Percentiles rank a stretch among this genome's conserved stretches.
phyloP scores from a whole-genome alignment of 2,888 invertebrate genomes.

The Phortica okadai region DNA sequence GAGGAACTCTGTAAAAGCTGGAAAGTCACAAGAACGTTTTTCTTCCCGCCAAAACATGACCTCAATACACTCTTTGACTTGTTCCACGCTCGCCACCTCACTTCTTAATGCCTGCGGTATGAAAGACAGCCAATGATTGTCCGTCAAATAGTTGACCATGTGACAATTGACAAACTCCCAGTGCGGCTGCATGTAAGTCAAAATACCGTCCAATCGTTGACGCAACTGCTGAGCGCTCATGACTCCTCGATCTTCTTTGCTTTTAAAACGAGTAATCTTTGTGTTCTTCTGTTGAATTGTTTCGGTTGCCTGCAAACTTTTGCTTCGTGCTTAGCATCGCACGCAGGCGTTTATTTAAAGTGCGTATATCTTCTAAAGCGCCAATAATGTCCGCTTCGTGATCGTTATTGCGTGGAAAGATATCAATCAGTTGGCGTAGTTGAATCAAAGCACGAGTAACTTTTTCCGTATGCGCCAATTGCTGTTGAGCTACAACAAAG shows the following conservation, averaged over 20 bases:
- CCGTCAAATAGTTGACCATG: slow-evolving; percentile 85
- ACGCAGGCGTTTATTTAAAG: slow-evolving; percentile 83
- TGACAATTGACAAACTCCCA: slow-evolving; percentile 85
- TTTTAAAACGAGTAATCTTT: slow-evolving; percentile 65
- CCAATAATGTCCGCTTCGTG: slow-evolving; percentile 82
- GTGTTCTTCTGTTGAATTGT: slow-evolving; percentile 34
- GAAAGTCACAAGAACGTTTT: slow-evolving; percentile 39
- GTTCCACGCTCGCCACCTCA: slow-evolving; percentile 76
- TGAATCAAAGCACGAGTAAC: slow-evolving; percentile 78
- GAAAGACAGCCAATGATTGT: slow-evolving; percentile 81
- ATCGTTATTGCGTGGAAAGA: slow-evolving; percentile 82
- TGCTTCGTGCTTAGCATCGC: slow-evolving; percentile 77
- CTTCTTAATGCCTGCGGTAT: slow-evolving; percentile 79
- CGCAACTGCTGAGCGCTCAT: slow-evolving; percentile 59
- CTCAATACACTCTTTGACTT: slow-evolving; percentile 76
- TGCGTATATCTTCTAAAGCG: slow-evolving; percentile 81
- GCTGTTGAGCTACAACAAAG: slow-evolving; percentile 78
- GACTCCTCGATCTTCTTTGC: slow-evolving; percentile 33
- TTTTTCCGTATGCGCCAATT: slow-evolving; percentile 79
- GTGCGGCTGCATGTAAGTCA: slow-evolving; percentile 80
- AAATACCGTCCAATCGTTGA: slow-evolving; percentile 77
- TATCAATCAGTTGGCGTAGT: slow-evolving; percentile 79
- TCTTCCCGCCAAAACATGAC: slow-evolving; percentile 77
- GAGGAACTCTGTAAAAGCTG: slow-evolving; percentile 55
- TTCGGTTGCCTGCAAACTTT: slow-evolving; percentile 17